Conservation (phyloP, 2,888 invertebrate species). For the Drosophila gaucha region DNA sequence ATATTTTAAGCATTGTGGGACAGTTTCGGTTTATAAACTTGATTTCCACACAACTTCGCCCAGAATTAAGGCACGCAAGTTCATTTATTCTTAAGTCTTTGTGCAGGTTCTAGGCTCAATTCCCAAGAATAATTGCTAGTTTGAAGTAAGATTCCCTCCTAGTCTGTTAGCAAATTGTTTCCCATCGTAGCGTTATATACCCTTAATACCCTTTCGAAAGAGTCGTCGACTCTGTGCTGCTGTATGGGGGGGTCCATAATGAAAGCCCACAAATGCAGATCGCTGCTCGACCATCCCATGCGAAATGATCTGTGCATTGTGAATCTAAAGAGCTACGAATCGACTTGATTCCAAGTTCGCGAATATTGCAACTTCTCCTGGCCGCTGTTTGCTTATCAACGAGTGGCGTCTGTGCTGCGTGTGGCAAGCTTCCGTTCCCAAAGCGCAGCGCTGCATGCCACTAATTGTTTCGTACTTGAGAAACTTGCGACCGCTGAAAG, state of each 20-base stretch:
- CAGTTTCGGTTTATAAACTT: neutral
- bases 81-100: neutral
- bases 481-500: constrained; percentile 72
- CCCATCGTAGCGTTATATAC: constrained; percentile 1
- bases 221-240: constrained; percentile 4
- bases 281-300: constrained; percentile 9
- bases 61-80: neutral
- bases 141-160: neutral
- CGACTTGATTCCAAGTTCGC: constrained; percentile 22
- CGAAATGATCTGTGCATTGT: constrained; percentile 44
- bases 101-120: neutral
- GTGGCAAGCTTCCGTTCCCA: constrained; percentile 73
- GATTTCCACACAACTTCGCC: neutral
- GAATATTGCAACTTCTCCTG: constrained; percentile 17
- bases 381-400: constrained; percentile 6
- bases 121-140: neutral
- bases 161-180: neutral
- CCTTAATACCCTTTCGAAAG: constrained; percentile 12
- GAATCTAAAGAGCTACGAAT: constrained; percentile 27
- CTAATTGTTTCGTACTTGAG: constrained; percentile 75
- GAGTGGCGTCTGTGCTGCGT: constrained; percentile 37
- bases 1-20: neutral
- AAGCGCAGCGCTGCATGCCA: constrained; percentile 64
- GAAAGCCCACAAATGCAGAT: constrained; percentile 72
- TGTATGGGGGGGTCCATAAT: constrained; percentile 9